Base-by-base conservation (phyloP, 2,888 invertebrate genomes). In the Pollenia griseotomentosa region DNA sequence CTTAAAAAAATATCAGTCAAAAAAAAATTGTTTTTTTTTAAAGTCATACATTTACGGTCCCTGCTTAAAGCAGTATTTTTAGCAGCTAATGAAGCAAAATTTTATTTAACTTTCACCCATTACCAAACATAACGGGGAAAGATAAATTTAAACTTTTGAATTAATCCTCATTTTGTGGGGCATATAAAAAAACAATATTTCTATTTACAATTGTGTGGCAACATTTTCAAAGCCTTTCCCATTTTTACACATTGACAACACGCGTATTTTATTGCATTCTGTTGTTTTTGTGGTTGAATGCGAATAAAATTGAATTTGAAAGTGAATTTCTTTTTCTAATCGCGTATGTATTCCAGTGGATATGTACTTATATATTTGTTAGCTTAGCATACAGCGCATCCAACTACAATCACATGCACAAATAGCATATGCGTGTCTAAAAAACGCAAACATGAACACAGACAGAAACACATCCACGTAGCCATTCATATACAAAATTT, bases 231-330 rank as follows among this genome's bases (percentile, higher is more conserved):
- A 12, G 9, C 11, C 42, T 11, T 23, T 1, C 9, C 11, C 23
- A 5, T 63, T 44, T 46, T 71, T 44, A n/a, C n/a, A 9, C 14
- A 40, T n/a, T 48, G n/a, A 10, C 10, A 61, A 51, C 42, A 44
- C 16, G 59, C 66, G 16, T 53, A 51, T 44, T 84, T 73, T 84
- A 84, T 84, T 66, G 71, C 66, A 71, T 44, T 73, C 44, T 73
- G 51, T 51, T 83, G 71, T 59, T 73, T 61, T 78, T 78, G 78
- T 73, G 78, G 65, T 78, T 65, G 44, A 82, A 16, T 68, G 68
- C 70, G 14, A 51, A 73, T 44, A 66, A 79, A 66, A 79, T 66
- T 61, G 51, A 66, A 66, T 73, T 78, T 66, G 33, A 59, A 66
- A 66, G 73, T 70, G 63, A 75, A 75, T 48, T 73, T 11, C 12